Percentiles rank a stretch among this genome's conserved stretches.
Conservation (phyloP, 2,113 vertebrate species). For the Ondatra zibethicus region DNA sequence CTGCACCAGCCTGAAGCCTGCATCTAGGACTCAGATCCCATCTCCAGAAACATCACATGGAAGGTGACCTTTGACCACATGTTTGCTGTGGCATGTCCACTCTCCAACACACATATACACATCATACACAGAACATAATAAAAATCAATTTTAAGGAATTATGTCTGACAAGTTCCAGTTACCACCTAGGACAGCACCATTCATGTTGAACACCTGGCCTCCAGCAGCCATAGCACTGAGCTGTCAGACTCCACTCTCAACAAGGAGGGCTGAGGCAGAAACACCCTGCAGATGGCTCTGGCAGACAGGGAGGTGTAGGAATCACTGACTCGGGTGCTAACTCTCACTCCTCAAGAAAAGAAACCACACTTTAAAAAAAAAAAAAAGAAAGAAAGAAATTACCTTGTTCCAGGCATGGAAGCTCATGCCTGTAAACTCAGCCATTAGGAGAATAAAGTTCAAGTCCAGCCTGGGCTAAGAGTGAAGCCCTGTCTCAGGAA, state of each 20-base stretch:
- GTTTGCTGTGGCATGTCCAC: not conserved
- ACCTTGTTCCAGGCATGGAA: not conserved
- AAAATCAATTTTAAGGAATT: not conserved
- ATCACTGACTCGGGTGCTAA: not conserved
- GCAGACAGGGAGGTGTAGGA: not conserved
- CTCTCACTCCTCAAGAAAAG: not conserved
- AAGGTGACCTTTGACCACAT: not conserved
- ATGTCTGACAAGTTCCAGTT: not conserved
- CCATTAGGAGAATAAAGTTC: not conserved
- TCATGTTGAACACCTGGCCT: fast-evolving
- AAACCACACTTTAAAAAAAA: not conserved
- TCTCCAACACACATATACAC: not conserved
- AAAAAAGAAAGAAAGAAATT: not conserved
- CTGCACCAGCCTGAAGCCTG: not conserved
- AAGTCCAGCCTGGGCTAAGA: not conserved
- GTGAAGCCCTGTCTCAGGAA: not conserved
- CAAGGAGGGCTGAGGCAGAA: not conserved
- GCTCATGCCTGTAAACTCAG: not conserved
- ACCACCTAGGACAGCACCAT: not conserved
- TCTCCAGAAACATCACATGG: not conserved
- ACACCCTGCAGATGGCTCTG: not conserved
- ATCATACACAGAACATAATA: not conserved
- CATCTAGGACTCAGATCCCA: not conserved
- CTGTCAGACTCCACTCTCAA: not conserved
- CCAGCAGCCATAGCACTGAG: not conserved